These are phyloP conservation scores for Amazona guildingii DNA, from an alignment of 2,113 vertebrate genomes.

Conservation along the genomic window DNA sequence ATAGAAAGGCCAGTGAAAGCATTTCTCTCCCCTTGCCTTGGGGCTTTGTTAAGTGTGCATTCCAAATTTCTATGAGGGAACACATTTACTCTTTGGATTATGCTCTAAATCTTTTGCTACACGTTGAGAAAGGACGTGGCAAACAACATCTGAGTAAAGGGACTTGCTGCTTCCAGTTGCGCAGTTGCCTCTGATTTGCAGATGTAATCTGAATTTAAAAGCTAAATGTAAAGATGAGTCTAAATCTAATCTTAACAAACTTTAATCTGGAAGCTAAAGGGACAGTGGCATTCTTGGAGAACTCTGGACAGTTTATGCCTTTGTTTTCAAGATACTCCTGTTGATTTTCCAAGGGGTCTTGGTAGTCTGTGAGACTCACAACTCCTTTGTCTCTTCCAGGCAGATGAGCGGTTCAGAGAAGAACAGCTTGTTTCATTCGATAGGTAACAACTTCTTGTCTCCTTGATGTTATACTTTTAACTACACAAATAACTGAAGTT, in stretches of 20 bases:
- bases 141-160: not conserved
- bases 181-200: not conserved
- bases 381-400: conserved; percentile 70
- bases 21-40: not conserved
- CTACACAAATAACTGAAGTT: not conserved
- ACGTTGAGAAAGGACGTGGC: not conserved
- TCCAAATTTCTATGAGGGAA: not conserved
- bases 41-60: not conserved
- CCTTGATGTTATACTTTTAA: not conserved
- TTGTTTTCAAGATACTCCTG: not conserved
- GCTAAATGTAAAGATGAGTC: not conserved
- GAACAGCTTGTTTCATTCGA: conserved; percentile 95
- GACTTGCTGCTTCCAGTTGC: not conserved
- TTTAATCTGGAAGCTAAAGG: not conserved
- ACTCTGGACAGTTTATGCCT: not conserved
- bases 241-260: not conserved
- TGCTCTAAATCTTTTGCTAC: not conserved
- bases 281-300: not conserved
- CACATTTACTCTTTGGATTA: not conserved
- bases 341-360: not conserved
- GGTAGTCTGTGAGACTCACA: not conserved
- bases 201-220: not conserved
- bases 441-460: conserved; percentile 77
- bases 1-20: not conserved
- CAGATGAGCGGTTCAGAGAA: conserved; percentile 84